These are phyloP conservation scores for Eulimnadia texana DNA, from an alignment of 1,140 invertebrate genomes.

Conservation along the genomic window DNA sequence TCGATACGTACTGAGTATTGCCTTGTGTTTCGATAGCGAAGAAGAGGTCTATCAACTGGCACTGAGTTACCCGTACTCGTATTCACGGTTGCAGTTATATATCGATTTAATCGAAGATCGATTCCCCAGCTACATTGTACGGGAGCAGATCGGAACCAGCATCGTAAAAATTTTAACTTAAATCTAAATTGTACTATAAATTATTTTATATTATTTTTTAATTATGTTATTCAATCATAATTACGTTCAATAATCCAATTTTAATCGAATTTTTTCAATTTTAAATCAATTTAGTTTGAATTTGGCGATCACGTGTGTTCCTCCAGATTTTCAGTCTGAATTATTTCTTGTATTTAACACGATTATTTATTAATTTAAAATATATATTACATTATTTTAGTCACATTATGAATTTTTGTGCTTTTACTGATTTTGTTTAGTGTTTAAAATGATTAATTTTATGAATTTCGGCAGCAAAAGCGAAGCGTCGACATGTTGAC, in stretches of 20 bases:
- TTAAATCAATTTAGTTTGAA: neutral
- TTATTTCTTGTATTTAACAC: neutral
- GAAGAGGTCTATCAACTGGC: constrained; percentile 86
- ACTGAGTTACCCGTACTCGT: constrained; percentile 85
- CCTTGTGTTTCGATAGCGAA: constrained; percentile 86
- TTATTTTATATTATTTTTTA: neutral
- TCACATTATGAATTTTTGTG: no score
- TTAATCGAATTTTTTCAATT: neutral
- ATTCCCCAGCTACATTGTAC: constrained; percentile 41
- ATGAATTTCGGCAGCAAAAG: constrained; percentile 52
- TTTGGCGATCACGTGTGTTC: no score
- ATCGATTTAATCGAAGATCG: constrained; percentile 56
- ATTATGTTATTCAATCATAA: neutral
- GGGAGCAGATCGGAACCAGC: constrained; percentile 50
- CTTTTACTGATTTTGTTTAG: no score
- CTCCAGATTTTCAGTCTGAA: neutral
- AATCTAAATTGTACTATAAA: neutral
- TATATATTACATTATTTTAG: neutral
- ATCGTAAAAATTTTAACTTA: constrained; percentile 48
- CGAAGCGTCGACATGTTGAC: constrained; percentile 72
- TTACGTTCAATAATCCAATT: neutral
- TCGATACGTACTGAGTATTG: constrained; percentile 84
- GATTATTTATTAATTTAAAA: neutral
- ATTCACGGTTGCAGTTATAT: constrained; percentile 72
- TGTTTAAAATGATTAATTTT: no score